Conservation (phyloP, 2,113 vertebrate species). For the Cephalopholis sonnerati region DNA sequence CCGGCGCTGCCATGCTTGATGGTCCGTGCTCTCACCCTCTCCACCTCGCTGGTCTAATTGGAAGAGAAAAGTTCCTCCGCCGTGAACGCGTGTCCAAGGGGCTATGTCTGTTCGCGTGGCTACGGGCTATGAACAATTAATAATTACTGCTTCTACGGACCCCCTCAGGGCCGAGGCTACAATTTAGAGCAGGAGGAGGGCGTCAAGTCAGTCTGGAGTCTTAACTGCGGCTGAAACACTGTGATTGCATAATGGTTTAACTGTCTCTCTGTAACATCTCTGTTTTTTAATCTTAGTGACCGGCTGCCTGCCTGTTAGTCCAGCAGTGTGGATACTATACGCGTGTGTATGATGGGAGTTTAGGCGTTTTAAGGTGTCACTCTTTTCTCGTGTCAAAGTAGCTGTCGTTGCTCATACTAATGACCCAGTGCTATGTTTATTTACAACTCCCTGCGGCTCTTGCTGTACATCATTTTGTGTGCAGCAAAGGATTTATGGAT, state of each 20-base stretch:
- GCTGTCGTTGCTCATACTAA: background rate
- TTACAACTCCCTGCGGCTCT: background rate
- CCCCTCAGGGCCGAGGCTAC: constrained; percentile 30
- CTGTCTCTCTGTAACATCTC: background rate
- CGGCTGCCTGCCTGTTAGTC: background rate
- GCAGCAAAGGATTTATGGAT: background rate
- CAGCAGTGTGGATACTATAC: background rate
- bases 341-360: background rate
- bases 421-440: background rate
- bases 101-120: constrained; percentile 54
- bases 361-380: background rate
- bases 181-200: constrained; percentile 56
- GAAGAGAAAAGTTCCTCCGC: constrained; percentile 66
- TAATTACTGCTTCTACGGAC: constrained; percentile 57
- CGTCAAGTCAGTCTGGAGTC: constrained; percentile 26
- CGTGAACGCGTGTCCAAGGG: constrained; percentile 55
- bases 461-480: constrained; percentile 1
- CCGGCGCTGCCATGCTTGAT: constrained; percentile 51
- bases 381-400: background rate
- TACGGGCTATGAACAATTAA: constrained; percentile 73
- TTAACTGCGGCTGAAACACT: constrained; percentile 27
- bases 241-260: constrained; percentile 5
- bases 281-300: background rate
- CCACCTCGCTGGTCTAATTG: constrained; percentile 72
- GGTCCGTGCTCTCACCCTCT: constrained; percentile 55